Evolutionary conservation across 30 jellyfish, hydroid and myxozoan species (phyloP), one percentile per base, ranked within the genome.

Genomic region (Sanderia malayensis): DNA sequence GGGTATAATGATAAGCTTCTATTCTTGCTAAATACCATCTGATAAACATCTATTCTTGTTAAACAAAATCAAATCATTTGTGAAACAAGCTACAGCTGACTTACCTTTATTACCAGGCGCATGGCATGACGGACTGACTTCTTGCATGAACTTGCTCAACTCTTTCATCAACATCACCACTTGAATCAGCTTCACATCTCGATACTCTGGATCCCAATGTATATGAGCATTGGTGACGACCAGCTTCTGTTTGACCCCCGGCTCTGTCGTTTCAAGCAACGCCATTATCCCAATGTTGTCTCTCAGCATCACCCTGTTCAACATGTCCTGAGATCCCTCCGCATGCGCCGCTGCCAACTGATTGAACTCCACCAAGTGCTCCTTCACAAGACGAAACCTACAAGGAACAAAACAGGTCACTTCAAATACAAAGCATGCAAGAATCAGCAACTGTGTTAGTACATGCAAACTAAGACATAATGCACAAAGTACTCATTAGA

Each of bases 281-380:
- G 98, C 98, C 98, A 90, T 83, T 34, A 90, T 72, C 1, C 98
- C 94, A 63, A 90, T 90, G 84, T 90, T 90, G 57, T 90, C 98
- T 58, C 94, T 61, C 28, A 70, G 93, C 98, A 90, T 90, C 59
- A 90, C 98, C 53, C 98, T 31, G 74, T 90, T 90, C 31, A 90
- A 46, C 98, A 90, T 90, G 75, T 83, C 98, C 68, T 90, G 94
- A 15, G 98, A 95, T 21, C 94, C 92, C 46, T 90, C 98, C 20
- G 96, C 93, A 31, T 81, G 90, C 6, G 98, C 98, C 1, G 98
- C 98, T 17, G 98, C 98, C 25, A 90, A 69, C 74, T 90, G 98
- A 58, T 82, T 90, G 80, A 90, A 90, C 62, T 90, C 98, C 9
- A 90, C 98, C 22, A 90, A 82, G 46, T 90, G 95, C 67, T 90